A percentile compares a stretch with the other conserved stretches of the same genome.
Evolutionary conservation across 2,888 invertebrate genomes (phyloP).

Genomic region (Tinea trinotella): DNA sequence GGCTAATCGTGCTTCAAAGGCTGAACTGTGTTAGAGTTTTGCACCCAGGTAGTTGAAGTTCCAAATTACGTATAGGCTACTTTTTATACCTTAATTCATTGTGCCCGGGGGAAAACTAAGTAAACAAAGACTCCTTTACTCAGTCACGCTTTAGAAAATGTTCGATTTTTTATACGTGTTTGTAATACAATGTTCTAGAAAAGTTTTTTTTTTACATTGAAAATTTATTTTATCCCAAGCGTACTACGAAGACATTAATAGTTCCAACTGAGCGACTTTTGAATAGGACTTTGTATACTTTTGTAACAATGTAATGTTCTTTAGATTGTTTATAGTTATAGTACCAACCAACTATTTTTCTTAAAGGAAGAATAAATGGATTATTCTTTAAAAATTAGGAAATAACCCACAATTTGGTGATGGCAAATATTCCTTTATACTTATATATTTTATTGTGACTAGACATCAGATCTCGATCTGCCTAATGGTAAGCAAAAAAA

Average conservation of each 20-base stretch:
- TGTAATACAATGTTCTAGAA: background rate
- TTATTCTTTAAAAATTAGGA: no score
- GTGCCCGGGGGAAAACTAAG: constrained; percentile 6
- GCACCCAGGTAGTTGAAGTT: background rate
- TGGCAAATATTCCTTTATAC: no score
- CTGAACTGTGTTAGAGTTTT: background rate
- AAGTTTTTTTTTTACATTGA: background rate
- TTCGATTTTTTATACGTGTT: background rate
- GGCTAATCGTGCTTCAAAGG: background rate
- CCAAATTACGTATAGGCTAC: constrained; percentile 5
- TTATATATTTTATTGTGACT: no score
- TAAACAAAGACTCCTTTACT: background rate
- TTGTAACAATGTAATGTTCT: background rate
- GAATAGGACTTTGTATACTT: background rate
- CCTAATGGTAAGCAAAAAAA: no score
- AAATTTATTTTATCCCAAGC: background rate
- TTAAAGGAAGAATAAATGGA: no score
- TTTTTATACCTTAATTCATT: constrained; percentile 9
- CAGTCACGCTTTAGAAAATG: constrained; percentile 2
- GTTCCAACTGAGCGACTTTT: background rate
- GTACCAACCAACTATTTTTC: no score
- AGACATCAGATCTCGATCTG: no score
- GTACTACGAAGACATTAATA: background rate
- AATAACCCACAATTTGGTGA: no score
- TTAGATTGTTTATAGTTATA: no score